Evolutionary conservation across 2,888 invertebrate genomes (phyloP).

Genomic region (Tinea pellionella): DNA sequence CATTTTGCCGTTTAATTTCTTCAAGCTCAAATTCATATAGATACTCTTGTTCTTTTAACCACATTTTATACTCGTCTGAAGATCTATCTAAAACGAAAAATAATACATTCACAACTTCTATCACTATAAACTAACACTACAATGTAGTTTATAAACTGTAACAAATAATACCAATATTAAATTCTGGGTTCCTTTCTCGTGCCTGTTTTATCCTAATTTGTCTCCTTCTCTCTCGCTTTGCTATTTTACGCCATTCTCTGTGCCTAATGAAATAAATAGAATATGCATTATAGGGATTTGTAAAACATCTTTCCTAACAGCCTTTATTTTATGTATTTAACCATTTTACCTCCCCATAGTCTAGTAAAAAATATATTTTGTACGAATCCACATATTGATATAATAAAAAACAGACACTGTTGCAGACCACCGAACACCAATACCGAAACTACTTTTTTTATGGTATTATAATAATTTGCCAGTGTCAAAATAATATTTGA

Average conservation of each 20-base stretch:
- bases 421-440: too few relatives aligned
- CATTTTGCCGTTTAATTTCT: conserved; percentile 65
- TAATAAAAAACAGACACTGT: too few relatives aligned
- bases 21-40: conserved; percentile 62
- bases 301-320: too few relatives aligned
- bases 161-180: conserved; percentile 25
- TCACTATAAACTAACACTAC: too few relatives aligned
- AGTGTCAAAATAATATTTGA: too few relatives aligned
- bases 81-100: conserved; percentile 19
- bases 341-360: too few relatives aligned
- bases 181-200: conserved; percentile 58
- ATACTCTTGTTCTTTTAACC: conserved; percentile 62
- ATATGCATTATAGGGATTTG: too few relatives aligned
- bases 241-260: conserved; percentile 78
- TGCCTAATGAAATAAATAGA: conserved; percentile 52
- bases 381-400: too few relatives aligned
- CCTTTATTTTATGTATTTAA: too few relatives aligned
- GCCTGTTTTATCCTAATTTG: conserved; percentile 72
- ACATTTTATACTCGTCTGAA: conserved; percentile 58
- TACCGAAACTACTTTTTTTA: too few relatives aligned
- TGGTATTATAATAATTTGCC: too few relatives aligned
- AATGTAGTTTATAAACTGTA: not conserved
- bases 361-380: too few relatives aligned
- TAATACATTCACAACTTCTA: not conserved
- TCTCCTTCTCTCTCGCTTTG: conserved; percentile 79